Percentiles rank a stretch among this genome's conserved stretches.
Evolutionary conservation across 2,113 vertebrate genomes (phyloP).

Genomic region (Anolis sagrei): DNA sequence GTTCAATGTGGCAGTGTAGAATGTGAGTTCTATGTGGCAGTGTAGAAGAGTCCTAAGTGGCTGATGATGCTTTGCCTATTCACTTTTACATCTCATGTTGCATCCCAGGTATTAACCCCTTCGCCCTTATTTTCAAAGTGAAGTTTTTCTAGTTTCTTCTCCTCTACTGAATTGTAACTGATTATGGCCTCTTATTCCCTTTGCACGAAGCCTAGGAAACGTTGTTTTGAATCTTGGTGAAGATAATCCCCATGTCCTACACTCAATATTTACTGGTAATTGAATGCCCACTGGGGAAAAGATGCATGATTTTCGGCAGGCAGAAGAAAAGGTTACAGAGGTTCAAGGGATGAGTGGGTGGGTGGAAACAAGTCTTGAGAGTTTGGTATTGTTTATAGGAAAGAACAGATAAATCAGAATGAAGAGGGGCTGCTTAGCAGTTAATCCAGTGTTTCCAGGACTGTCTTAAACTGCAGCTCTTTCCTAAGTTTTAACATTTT

Average conservation of each 20-base stretch:
- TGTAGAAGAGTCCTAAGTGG: background rate
- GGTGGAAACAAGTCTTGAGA: constrained; percentile 2
- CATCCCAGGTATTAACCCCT: background rate
- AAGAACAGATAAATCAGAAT: constrained; percentile 5
- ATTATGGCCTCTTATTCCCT: background rate
- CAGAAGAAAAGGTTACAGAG: constrained; percentile 10
- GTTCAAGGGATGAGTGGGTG: background rate
- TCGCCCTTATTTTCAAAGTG: background rate
- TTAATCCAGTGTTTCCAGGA: background rate
- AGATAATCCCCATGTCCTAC: background rate
- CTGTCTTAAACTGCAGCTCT: background rate
- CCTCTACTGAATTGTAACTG: constrained; percentile 12
- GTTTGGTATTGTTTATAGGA: background rate
- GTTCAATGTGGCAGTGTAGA: no score
- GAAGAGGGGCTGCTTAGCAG: background rate
- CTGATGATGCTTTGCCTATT: background rate
- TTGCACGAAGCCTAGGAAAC: constrained; percentile 7
- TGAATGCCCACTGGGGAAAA: constrained; percentile 9
- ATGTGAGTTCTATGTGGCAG: no score
- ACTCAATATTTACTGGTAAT: background rate
- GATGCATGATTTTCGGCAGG: constrained; percentile 20
- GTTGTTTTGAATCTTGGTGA: constrained; percentile 13
- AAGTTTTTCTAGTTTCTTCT: background rate
- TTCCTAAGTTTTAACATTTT: background rate
- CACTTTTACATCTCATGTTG: background rate